Conservation (phyloP, 2,888 invertebrate species). For the Tanaodytes sp. region DNA sequence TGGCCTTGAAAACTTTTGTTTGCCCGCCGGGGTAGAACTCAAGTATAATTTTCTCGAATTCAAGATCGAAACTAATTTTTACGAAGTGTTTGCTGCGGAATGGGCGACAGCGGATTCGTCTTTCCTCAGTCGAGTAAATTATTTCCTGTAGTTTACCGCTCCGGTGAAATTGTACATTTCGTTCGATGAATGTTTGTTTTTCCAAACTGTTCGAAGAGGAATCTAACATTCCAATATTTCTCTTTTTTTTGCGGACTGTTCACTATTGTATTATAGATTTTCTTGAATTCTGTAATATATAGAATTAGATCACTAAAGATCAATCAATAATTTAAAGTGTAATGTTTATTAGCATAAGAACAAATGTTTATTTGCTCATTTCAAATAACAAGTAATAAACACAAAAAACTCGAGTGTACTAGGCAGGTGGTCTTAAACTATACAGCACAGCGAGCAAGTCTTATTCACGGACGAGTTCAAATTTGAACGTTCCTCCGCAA, state of each 20-base stretch:
- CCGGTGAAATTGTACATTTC: too few species aligned
- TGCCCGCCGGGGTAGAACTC: conserved; percentile 6
- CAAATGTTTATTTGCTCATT: too few species aligned
- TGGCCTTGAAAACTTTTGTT: conserved; percentile 46
- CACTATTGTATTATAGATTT: too few species aligned
- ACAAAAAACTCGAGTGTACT: conserved; percentile 20
- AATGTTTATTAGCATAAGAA: too few species aligned
- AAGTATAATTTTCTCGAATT: conserved; percentile 26
- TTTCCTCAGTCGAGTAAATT: not conserved
- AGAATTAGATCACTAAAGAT: too few species aligned
- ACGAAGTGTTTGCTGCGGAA: not conserved
- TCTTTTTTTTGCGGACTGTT: too few species aligned
- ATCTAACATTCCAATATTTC: too few species aligned
- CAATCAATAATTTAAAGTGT: too few species aligned
- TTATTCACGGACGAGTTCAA: conserved; percentile 37
- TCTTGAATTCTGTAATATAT: too few species aligned
- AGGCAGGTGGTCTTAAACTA: conserved; percentile 17
- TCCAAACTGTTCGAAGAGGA: too few species aligned
- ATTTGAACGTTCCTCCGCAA: conserved; percentile 40
- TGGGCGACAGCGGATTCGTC: not conserved
- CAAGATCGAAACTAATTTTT: conserved; percentile 16
- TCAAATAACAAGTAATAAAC: too few species aligned
- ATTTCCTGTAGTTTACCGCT: not conserved
- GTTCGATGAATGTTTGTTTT: too few species aligned
- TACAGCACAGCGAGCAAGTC: conserved; percentile 23